Base-by-base conservation (phyloP, 2,113 vertebrate species). In the Dolichotis patagonum region DNA sequence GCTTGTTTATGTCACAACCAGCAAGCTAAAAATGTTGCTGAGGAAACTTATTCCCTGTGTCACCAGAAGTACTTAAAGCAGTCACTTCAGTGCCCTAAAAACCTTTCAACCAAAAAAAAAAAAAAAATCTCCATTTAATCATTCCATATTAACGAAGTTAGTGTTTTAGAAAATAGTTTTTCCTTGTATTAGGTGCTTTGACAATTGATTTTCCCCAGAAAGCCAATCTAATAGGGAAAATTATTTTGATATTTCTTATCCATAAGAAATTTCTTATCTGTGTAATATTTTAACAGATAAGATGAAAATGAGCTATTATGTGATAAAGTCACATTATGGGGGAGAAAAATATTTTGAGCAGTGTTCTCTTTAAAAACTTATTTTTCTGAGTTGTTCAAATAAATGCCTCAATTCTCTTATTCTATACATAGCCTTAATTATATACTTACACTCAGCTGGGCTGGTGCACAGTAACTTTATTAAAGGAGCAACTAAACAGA, bases 341-440 rank as follows among this genome's bases (percentile, higher is more conserved):
- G 41, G 20, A 71, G 58, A 83, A 88, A 90, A 83, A 16, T 41
- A 93, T 77, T 92, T 80, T 82, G 85, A 85, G 10, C 41, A 95
- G 87, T 83, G 32, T 91, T 91, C 28, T 96, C 92, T 92, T 96
- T 73, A 91, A 85, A 62, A 91, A 32, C 90, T 56, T 95, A 87
- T 63, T 96, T 92, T 97, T 86, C 85, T 88, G 65, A 88, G 69
- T 96, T 92, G 77, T 89, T 88, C 52, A 94, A 93, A 83, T 77
- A 80, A 94, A 85, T 87, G 75, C 89, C 91, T 97, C 88, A 81
- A 0, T 77, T 95, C 65, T 97, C 85, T 69, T 86, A 60, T 88
- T 94, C 46, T 58, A 28, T 89, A 83, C 14, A 38, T 69, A 90
- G 97, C 96, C 96, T 97, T 98, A 97, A 97, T 81, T 93, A 65